Evolutionary conservation across 2,797 vertebrate genomes (phyloP).

Genomic region (Oryzias sinensis): DNA sequence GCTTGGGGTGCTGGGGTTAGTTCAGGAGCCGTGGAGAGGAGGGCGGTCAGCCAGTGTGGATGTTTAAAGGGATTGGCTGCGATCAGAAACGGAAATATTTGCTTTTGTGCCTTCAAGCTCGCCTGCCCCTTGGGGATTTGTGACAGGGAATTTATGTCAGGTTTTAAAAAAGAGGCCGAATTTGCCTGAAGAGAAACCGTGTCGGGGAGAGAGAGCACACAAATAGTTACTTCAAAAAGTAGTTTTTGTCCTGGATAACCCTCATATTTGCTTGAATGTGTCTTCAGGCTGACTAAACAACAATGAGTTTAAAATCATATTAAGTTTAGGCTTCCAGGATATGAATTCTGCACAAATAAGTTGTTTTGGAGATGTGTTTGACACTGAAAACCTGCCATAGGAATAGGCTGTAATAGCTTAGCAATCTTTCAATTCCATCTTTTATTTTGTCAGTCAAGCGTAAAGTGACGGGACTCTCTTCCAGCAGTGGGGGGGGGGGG

Average conservation of each 20-base stretch:
- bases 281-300: conserved; percentile 17
- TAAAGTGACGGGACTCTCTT: conserved; percentile 64
- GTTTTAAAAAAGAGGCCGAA: conserved; percentile 67
- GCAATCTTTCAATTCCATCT: conserved; percentile 71
- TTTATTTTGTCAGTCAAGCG: conserved; percentile 66
- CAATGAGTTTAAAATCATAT: conserved; percentile 37
- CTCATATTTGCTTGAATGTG: conserved; percentile 23
- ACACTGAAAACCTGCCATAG: conserved; percentile 55
- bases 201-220: conserved; percentile 1
- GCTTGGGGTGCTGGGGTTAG: conserved; percentile 69
- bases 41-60: conserved; percentile 61
- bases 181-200: conserved; percentile 26
- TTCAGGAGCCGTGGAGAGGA: conserved; percentile 54
- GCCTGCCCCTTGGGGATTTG: conserved; percentile 69
- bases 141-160: conserved; percentile 80
- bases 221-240: conserved; percentile 30
- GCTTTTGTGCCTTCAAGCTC: conserved; percentile 80
- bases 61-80: conserved; percentile 74
- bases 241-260: conserved; percentile 13
- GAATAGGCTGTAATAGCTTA: conserved; percentile 57
- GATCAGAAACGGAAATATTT: conserved; percentile 84
- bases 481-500: conserved; percentile 50
- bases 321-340: conserved; percentile 49
- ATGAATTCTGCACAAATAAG: conserved; percentile 64
- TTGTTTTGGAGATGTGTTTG: conserved; percentile 52